Conservation (phyloP, 92 coral and sea anemone species). For the Micromussa lordhowensis region DNA sequence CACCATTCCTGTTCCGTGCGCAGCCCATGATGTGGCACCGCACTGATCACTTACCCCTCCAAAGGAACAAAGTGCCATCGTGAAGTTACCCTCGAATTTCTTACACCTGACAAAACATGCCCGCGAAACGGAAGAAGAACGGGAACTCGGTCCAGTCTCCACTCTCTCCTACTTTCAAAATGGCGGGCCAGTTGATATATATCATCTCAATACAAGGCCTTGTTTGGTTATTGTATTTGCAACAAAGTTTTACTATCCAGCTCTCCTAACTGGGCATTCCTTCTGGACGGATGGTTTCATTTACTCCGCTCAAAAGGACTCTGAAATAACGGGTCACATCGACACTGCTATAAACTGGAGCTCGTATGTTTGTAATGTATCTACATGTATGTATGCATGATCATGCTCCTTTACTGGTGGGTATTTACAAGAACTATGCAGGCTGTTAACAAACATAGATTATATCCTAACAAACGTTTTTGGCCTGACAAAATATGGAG, state of each 20-base stretch:
- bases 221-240: slow-evolving; percentile 4
- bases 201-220: neutral
- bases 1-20: slow-evolving; percentile 33
- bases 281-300: neutral
- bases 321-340: slow-evolving; percentile 10
- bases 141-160: slow-evolving; percentile 1
- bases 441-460: no score
- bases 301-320: neutral
- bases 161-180: neutral
- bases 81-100: neutral
- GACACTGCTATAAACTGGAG: slow-evolving; percentile 24
- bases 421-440: no score
- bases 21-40: slow-evolving; percentile 48
- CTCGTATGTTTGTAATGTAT: neutral
- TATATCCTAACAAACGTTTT: no score
- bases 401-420: no score
- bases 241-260: neutral
- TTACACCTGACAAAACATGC: neutral
- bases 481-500: neutral
- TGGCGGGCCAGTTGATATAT: neutral
- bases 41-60: slow-evolving; percentile 20
- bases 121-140: neutral
- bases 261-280: no score
- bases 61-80: slow-evolving; percentile 43
- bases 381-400: no score